Percentiles rank a stretch among this genome's conserved stretches.
phyloP scores from a whole-genome alignment of 1,140 invertebrate species.

The Reticulitermes speratus region DNA sequence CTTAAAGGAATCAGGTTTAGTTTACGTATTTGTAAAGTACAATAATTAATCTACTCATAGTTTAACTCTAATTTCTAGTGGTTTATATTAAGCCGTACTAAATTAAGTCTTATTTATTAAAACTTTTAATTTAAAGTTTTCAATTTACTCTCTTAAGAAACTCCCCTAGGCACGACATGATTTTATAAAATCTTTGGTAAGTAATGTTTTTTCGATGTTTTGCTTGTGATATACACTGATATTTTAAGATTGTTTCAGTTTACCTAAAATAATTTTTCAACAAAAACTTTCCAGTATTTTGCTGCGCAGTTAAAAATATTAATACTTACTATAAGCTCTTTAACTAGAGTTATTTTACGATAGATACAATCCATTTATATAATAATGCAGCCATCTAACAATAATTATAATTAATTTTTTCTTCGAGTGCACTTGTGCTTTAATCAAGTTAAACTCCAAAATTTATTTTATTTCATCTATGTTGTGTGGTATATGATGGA shows the following conservation, averaged over 20 bases:
- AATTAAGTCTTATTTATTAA: not conserved
- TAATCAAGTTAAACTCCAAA: too few species aligned
- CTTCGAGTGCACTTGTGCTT: too few species aligned
- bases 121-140: not conserved
- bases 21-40: not conserved
- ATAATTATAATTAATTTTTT: not conserved
- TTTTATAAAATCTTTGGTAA: not conserved
- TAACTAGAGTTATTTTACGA: not conserved
- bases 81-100: not conserved
- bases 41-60: not conserved
- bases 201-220: not conserved
- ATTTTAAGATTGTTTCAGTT: too few species aligned
- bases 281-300: not conserved
- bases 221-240: not conserved
- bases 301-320: not conserved
- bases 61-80: not conserved
- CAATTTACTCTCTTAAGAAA: not conserved
- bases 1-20: not conserved
- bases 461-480: too few species aligned
- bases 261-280: too few species aligned
- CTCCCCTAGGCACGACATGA: slow-evolving; percentile 2
- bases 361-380: not conserved
- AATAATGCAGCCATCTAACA: not conserved
- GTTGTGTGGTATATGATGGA: too few species aligned
- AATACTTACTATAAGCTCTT: not conserved